Base-by-base conservation (phyloP, 2,797 vertebrate genomes). In the Characodon lateralis region DNA sequence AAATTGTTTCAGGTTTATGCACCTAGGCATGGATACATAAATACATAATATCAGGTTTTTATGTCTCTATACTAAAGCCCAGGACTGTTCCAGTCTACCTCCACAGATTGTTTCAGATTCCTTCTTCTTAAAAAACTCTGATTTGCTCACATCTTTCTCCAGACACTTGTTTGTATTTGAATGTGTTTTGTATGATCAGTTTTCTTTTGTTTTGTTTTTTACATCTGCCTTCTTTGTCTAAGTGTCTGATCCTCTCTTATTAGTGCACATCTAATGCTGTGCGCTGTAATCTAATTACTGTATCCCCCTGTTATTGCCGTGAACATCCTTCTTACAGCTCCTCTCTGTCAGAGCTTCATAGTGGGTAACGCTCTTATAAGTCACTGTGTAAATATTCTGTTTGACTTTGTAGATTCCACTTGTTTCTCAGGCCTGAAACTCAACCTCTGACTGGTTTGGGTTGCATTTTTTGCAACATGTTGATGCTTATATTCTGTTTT, bases 31-130 rank as follows among this genome's bases (percentile, higher is more conserved):
- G 43, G n/a, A 71, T 31, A 63, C 90, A 94, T 94, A 80, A 35
- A 75, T 87, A 91, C 91, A 76, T 90, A 95, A 95, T 92, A 86
- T 75, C n/a, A 78, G 71, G 71, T 35, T 84, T 72, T 72, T 55
- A 78, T 65, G 72, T 26, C 35, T 59, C 6, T 76, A 59, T 41
- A 61, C 71, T 74, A 35, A 81, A 79, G 10, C 81, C 79, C 80
- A 71, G 35, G 70, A 81, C 71, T 65, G 61, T 78, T 68, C 58
- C 55, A 41, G 75, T 80, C 72, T 84, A 86, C 82, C 74, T 84
- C 48, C 41, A 74, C 73, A 24, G 71, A 79, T 78, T 71, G 66
- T 61, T 79, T 79, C 74, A 31, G 73, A 48, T 74, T 55, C 85
- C 74, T 77, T 70, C 5, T 24, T 85, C 6, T 55, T 28, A 31